Conservation (phyloP, 2,888 invertebrate genomes). For the Pogonocherus hispidulus region DNA sequence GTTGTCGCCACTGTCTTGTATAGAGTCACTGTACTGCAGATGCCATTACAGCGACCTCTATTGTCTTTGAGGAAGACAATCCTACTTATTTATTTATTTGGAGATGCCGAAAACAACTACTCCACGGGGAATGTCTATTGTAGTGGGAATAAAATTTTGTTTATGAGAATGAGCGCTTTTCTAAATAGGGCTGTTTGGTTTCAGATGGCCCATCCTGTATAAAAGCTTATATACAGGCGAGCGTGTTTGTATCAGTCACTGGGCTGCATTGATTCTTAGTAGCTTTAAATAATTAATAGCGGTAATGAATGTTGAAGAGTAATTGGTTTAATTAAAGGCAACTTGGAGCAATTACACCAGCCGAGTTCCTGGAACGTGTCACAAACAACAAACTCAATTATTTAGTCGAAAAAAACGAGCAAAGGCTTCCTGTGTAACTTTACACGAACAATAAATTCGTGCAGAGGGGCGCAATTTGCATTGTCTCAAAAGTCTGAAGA, state of each 20-base stretch:
- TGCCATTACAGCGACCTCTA: no score
- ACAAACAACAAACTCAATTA: conserved; percentile 46
- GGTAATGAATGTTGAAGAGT: conserved; percentile 46
- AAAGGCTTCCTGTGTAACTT: conserved; percentile 39
- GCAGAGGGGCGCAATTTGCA: not conserved
- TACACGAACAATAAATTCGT: not conserved
- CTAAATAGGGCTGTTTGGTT: not conserved
- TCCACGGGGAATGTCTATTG: no score
- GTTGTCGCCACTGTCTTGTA: no score
- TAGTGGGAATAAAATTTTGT: no score
- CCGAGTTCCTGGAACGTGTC: conserved; percentile 46
- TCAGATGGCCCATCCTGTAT: not conserved
- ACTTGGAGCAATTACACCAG: conserved; percentile 44
- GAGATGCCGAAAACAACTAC: no score
- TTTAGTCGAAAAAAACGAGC: conserved; percentile 38
- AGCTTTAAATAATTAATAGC: conserved; percentile 41
- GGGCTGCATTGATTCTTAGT: conserved; percentile 41
- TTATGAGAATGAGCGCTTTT: no score
- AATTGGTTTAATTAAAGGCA: conserved; percentile 51
- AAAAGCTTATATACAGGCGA: not conserved
- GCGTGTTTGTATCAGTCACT: conserved; percentile 35
- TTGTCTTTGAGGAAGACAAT: no score
- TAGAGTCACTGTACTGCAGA: no score
- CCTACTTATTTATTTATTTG: no score
- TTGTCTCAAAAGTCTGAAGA: no score